Base-by-base conservation (phyloP, 2,797 vertebrate genomes). In the Epinephelus coioides region DNA sequence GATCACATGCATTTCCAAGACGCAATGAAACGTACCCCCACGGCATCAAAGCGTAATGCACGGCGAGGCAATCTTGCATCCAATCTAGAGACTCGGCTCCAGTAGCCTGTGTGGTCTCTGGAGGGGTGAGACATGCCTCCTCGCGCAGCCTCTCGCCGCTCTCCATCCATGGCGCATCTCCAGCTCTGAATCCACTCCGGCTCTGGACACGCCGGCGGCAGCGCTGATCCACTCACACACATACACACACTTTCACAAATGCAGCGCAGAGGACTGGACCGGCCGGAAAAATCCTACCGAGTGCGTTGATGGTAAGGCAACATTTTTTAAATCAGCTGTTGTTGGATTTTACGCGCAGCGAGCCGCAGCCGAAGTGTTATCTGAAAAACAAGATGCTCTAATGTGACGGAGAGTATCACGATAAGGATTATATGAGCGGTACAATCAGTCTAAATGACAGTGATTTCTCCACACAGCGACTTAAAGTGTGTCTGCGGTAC, bases 101-200 rank as follows among this genome's bases (percentile, higher is more conserved):
- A 46, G 68, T n/a, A 62, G 82, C 49, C 74, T 14, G 76, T 55
- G 68, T 51, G 80, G 59, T 81, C 81, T 84, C 84, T 13, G 76
- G 82, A 66, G 77, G 68, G 57, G 30, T 8, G 71, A 72, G 70
- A 73, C 72, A 59, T 56, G 75, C 74, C 64, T 84, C 69, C 61
- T 77, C 86, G 21, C 82, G 81, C 85, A 75, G 82, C 76, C 66
- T 68, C 73, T 40, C 75, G 55, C 74, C 15, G 69, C 77, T 82
- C 83, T 83, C 82, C 72, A 69, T 84, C 86, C 76, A 59, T 62
- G 79, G 88, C 82, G 80, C 90, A 80, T 89, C 87, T 90, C 83
- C 72, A 53, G 73, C 64, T 83, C 74, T 84, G 85, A 89, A 62
- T 73, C 63, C 83, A 76, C 80, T 75, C 64, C 51, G 72, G 74